Conservation (phyloP, 92 coral and sea anemone species). For the Parazoanthus swiftii region DNA sequence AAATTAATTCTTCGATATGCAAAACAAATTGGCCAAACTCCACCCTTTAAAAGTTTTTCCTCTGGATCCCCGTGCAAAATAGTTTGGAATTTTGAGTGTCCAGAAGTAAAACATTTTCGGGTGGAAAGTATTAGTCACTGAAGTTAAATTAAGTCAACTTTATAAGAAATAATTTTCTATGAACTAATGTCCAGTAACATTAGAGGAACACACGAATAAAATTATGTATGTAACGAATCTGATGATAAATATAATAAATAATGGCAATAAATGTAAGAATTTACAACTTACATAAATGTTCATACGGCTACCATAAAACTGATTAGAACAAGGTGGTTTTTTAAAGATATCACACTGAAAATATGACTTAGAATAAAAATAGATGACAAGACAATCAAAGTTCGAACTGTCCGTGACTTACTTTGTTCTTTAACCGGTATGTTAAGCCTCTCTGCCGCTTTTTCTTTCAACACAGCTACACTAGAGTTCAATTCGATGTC, state of each 20-base stretch:
- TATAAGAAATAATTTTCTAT: neutral
- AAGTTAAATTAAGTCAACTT: no score
- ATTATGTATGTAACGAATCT: no score
- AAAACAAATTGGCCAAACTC: neutral
- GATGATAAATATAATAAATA: no score
- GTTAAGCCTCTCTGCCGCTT: constrained; percentile 69
- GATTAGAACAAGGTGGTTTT: no score
- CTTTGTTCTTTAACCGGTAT: constrained; percentile 85
- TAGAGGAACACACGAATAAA: no score
- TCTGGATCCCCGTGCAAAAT: neutral
- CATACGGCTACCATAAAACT: no score
- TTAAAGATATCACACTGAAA: no score
- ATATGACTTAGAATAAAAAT: no score
- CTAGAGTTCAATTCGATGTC: constrained; percentile 68
- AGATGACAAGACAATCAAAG: no score
- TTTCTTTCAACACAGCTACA: constrained; percentile 75
- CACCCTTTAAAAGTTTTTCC: neutral
- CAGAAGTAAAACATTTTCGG: neutral
- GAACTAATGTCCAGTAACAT: no score
- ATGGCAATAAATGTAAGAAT: no score
- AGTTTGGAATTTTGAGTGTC: neutral
- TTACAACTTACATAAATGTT: no score
- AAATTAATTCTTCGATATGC: neutral
- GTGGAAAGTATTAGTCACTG: neutral
- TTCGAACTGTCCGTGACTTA: constrained; percentile 25